Conservation (phyloP, 2,113 vertebrate genomes). For the Aegotheles bennettii region DNA sequence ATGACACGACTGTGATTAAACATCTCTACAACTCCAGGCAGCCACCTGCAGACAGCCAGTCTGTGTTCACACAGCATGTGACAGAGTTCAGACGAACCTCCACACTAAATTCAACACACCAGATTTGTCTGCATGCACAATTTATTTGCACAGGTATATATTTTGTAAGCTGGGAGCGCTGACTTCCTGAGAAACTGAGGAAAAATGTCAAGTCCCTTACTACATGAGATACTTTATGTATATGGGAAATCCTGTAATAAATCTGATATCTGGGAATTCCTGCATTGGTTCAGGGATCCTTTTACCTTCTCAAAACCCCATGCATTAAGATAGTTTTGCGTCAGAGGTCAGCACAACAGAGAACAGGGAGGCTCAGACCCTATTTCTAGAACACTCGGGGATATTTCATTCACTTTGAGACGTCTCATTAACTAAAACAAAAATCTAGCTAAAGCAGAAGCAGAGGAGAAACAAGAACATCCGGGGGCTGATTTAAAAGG, state of each 20-base stretch:
- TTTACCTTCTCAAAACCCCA: background rate
- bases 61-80: background rate
- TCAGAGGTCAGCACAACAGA: background rate
- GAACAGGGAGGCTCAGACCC: background rate
- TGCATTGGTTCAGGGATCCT: background rate
- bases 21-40: background rate
- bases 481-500: background rate
- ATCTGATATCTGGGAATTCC: background rate
- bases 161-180: background rate
- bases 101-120: background rate
- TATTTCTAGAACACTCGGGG: background rate
- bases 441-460: background rate
- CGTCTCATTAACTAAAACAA: constrained; percentile 9
- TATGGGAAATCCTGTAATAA: background rate
- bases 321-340: background rate
- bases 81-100: background rate
- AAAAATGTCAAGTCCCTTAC: background rate
- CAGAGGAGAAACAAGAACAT: constrained; percentile 27
- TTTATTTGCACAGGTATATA: background rate
- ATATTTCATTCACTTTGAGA: background rate
- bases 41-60: background rate
- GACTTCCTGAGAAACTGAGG: background rate
- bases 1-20: background rate
- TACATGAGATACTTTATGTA: background rate
- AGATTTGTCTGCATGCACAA: background rate